phyloP scores from a whole-genome alignment of 2,888 invertebrate genomes.

The Brachylomia viminalis region DNA sequence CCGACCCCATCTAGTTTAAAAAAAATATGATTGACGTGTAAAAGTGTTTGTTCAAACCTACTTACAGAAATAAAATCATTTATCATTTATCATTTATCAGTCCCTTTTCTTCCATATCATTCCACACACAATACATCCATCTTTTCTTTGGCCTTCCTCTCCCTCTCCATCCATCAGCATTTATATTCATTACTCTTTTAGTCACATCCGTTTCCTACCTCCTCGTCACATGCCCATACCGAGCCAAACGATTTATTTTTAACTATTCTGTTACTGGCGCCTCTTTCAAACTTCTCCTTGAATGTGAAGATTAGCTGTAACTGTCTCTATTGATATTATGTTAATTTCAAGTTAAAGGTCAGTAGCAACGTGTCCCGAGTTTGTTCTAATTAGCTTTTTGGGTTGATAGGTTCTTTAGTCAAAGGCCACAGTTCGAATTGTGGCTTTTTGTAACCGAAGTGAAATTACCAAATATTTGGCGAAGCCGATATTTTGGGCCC shows the following conservation, averaged over 20 bases:
- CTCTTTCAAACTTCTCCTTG: not conserved
- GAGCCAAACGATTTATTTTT: not conserved
- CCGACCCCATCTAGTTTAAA: too few relatives aligned
- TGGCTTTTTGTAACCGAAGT: not conserved
- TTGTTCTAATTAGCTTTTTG: conserved; percentile 27
- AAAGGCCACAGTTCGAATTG: conserved; percentile 1
- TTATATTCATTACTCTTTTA: not conserved
- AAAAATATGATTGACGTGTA: too few relatives aligned
- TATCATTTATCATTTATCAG: too few relatives aligned
- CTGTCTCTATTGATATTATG: conserved; percentile 50
- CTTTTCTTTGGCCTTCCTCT: not conserved
- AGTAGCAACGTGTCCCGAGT: conserved; percentile 28
- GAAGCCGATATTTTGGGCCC: not conserved
- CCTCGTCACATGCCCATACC: not conserved
- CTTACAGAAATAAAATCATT: too few relatives aligned
- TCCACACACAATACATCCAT: not conserved
- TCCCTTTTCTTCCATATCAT: not conserved
- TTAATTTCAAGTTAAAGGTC: conserved; percentile 55
- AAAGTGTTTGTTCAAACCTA: too few relatives aligned
- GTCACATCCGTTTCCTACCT: not conserved
- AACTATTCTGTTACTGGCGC: not conserved
- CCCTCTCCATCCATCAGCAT: not conserved
- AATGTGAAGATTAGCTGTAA: conserved; percentile 47
- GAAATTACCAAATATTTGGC: not conserved
- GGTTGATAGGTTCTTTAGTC: conserved; percentile 21